Evolutionary conservation across 2,113 vertebrate species (phyloP).

Genomic region (Dromaius novaehollandiae): DNA sequence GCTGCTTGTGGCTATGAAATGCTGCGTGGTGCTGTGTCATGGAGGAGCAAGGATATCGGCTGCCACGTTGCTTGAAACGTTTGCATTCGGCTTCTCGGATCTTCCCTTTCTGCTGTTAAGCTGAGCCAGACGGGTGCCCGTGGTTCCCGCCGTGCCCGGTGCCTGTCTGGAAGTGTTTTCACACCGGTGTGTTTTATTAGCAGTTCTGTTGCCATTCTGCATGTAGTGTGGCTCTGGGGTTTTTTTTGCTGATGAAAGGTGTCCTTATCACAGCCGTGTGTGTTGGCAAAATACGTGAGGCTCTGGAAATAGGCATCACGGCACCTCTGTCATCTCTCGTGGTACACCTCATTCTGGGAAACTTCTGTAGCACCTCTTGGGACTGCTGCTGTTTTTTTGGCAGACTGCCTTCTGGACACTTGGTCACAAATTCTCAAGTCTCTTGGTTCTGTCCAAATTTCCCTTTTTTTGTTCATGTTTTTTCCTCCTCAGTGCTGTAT

Average conservation of each 20-base stretch:
- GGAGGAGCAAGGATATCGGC: background rate
- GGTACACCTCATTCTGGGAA: background rate
- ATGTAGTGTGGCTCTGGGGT: background rate
- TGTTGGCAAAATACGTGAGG: background rate
- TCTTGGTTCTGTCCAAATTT: background rate
- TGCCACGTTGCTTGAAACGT: background rate
- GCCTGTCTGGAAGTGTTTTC: background rate
- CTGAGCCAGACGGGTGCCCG: background rate
- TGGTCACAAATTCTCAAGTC: background rate
- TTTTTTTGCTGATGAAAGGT: background rate
- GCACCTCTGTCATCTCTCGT: accelerated
- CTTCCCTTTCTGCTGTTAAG: background rate
- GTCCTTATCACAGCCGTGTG: background rate
- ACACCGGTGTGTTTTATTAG: accelerated
- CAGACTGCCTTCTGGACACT: background rate
- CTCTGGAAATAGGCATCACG: background rate
- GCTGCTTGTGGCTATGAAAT: accelerated
- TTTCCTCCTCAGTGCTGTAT: background rate
- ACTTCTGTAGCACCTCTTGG: background rate
- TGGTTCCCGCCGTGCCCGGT: accelerated
- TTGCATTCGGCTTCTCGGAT: background rate
- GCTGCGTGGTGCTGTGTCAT: background rate
- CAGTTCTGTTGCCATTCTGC: background rate
- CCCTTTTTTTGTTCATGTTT: background rate
- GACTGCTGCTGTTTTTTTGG: background rate